These are phyloP conservation scores for Sinella curviseta DNA, from an alignment of 1,140 invertebrate species.

Conservation along the genomic window DNA sequence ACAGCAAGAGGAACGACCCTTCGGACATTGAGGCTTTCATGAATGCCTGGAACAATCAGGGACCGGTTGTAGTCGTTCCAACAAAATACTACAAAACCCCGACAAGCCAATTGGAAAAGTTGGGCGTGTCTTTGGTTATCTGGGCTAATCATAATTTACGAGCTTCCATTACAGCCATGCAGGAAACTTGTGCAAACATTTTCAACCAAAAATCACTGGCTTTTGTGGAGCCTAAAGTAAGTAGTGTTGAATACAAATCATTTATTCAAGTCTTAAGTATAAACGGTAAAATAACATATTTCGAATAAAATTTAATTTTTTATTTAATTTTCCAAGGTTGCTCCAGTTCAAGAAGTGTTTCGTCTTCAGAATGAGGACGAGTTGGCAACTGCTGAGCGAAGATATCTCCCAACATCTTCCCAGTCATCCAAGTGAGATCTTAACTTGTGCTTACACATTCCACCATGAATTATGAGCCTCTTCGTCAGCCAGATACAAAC, in stretches of 20 bases:
- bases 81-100: background rate
- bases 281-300: too few species aligned
- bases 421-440: too few species aligned
- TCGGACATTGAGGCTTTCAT: background rate
- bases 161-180: constrained; percentile 56
- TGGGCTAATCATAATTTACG: constrained; percentile 57
- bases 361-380: constrained; percentile 57
- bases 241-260: too few species aligned
- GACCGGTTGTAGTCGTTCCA: background rate
- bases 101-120: background rate
- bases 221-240: constrained; percentile 55
- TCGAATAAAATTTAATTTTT: too few species aligned
- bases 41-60: background rate
- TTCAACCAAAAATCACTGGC: constrained; percentile 54
- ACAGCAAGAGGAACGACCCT: background rate
- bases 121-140: background rate
- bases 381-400: constrained; percentile 55
- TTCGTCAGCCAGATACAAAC: background rate
- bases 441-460: background rate
- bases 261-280: too few species aligned
- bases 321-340: constrained; percentile 52
- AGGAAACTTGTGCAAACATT: constrained; percentile 53
- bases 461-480: background rate
- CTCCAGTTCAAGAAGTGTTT: constrained; percentile 57
- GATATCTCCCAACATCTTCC: too few species aligned